phyloP scores from a whole-genome alignment of 2,888 invertebrate species.

The Priocnemis perturbator region DNA sequence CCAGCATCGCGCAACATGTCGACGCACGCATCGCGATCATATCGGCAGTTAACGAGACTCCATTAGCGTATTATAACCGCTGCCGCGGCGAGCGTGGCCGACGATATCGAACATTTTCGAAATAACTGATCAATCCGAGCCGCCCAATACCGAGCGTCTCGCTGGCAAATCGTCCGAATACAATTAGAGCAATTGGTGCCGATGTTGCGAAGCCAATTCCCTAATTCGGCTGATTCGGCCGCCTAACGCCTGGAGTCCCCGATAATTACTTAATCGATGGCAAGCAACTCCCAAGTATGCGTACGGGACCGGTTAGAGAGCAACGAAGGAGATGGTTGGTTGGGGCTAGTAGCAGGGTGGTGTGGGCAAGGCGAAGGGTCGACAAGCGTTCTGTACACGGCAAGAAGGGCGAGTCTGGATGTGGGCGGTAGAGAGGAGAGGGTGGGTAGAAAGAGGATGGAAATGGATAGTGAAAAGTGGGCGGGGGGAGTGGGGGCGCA shows the following conservation, averaged over 20 bases:
- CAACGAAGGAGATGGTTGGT: neutral
- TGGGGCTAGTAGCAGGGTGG: neutral
- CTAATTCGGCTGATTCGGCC: slow-evolving; percentile 51
- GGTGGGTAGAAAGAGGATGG: slow-evolving; percentile 1
- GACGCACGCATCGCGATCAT: neutral
- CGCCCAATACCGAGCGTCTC: too few relatives aligned
- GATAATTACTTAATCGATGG: slow-evolving; percentile 67
- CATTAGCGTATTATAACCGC: too few relatives aligned
- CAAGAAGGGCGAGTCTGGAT: slow-evolving; percentile 10
- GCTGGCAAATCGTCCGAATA: slow-evolving; percentile 27
- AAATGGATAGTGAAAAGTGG: slow-evolving; percentile 1
- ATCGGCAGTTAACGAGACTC: too few relatives aligned
- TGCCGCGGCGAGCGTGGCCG: too few relatives aligned
- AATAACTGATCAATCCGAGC: too few relatives aligned
- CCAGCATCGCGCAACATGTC: slow-evolving; percentile 5
- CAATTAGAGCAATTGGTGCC: slow-evolving; percentile 25
- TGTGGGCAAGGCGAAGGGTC: neutral
- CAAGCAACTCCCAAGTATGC: slow-evolving; percentile 38
- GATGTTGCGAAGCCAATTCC: slow-evolving; percentile 43
- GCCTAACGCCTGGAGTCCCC: slow-evolving; percentile 37
- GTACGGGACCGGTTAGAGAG: slow-evolving; percentile 16
- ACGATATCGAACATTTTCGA: too few relatives aligned
- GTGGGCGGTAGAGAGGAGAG: slow-evolving; percentile 3
- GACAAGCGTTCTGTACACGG: neutral
- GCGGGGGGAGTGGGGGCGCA: neutral